Conservation (phyloP, 1,140 invertebrate species). For the Tetragnatha versicolor region DNA sequence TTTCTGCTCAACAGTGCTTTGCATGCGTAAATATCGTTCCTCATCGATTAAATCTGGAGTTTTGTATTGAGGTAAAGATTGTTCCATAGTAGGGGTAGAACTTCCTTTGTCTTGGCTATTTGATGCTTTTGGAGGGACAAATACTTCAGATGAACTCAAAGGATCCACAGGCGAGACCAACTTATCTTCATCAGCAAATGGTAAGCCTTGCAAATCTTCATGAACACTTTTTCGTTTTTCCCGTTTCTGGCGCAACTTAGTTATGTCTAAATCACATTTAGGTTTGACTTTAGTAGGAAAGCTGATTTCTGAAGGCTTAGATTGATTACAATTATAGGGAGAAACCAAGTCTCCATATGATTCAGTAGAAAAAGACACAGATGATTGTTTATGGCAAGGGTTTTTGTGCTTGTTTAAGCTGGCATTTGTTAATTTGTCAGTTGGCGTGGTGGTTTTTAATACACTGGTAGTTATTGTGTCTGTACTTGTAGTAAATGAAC, state of each 20-base stretch:
- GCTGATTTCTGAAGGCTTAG: not conserved
- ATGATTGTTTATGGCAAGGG: conserved; percentile 27
- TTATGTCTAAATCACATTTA: conserved; percentile 52
- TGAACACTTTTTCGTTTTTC: conserved; percentile 54
- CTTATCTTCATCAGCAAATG: conserved; percentile 58
- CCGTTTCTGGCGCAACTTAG: conserved; percentile 30
- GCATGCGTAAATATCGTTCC: conserved; percentile 61
- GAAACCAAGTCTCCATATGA: conserved; percentile 33
- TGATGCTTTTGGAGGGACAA: conserved; percentile 32
- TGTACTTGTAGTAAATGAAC: no score
- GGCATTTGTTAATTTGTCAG: not conserved
- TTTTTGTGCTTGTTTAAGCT: conserved; percentile 1
- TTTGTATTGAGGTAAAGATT: no score
- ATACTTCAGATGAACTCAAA: conserved; percentile 54
- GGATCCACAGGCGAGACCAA: conserved; percentile 28
- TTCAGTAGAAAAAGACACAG: conserved; percentile 48
- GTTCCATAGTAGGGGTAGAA: not conserved
- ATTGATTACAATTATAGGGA: conserved; percentile 35
- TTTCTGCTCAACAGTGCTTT: conserved; percentile 69
- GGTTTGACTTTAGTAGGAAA: conserved; percentile 48
- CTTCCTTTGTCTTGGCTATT: not conserved
- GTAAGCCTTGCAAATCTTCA: conserved; percentile 56
- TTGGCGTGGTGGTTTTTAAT: not conserved
- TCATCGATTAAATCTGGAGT: conserved; percentile 36
- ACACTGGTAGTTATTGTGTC: no score